Percentiles rank a stretch among this genome's conserved stretches.
Evolutionary conservation across 2,797 vertebrate genomes (phyloP).

Genomic region (Gallirallus australis): DNA sequence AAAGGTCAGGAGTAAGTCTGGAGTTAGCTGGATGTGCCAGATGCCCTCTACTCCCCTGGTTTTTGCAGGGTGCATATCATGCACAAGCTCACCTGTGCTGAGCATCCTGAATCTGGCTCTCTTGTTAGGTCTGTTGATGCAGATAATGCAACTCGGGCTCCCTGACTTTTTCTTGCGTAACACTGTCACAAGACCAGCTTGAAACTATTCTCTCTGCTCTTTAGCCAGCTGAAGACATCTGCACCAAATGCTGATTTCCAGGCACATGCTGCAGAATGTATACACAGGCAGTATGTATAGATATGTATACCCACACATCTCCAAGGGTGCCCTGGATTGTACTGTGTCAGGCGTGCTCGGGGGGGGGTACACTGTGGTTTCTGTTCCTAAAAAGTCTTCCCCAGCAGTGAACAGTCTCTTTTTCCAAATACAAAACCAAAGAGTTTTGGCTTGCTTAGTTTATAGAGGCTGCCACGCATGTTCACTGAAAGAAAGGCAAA

Average conservation of each 20-base stretch:
- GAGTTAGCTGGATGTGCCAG: not conserved
- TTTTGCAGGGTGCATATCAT: not conserved
- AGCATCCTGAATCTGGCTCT: not conserved
- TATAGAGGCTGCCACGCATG: not conserved
- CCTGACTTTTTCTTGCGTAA: not conserved
- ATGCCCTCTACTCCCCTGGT: not conserved
- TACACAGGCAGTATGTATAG: not conserved
- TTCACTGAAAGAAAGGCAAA: not conserved
- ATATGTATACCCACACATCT: not conserved
- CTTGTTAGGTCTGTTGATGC: not conserved
- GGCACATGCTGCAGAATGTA: not conserved
- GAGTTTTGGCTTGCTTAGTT: not conserved
- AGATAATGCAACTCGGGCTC: not conserved
- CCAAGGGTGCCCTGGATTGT: not conserved
- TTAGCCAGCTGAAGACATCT: constrained; percentile 57
- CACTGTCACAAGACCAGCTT: not conserved
- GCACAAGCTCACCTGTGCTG: not conserved
- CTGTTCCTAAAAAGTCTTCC: not conserved
- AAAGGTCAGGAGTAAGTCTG: not conserved
- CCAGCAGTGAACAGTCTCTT: not conserved
- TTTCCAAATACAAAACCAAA: not conserved
- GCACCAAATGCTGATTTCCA: constrained; percentile 40
- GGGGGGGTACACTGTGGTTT: not conserved
- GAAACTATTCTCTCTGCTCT: not conserved
- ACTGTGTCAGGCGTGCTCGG: not conserved